Evolutionary conservation across 2,113 vertebrate genomes (phyloP), one percentile per base, ranked within the genome.

Genomic region (Pteronura brasiliensis): DNA sequence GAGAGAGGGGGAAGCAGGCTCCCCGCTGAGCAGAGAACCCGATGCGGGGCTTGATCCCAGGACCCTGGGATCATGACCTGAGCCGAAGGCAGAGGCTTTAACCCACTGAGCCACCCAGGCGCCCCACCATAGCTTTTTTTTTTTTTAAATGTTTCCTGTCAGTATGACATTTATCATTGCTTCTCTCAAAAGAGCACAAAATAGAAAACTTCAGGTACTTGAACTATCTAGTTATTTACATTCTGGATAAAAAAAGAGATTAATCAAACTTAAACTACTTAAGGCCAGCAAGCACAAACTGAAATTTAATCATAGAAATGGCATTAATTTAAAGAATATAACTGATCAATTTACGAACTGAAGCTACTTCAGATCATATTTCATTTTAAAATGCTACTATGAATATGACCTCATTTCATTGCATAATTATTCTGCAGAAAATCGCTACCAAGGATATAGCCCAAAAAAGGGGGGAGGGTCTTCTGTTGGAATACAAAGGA

Each of bases 151-250:
- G 63, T 79, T 91, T 63, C 31, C 57, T 63, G 36, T 57, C 57
- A 59, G 49, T 95, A 36, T 97, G 59, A 92, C 80, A 93, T 93
- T 80, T 87, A 89, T 86, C 42, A 71, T 15, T 74, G 29, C 65
- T 97, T 90, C 42, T 20, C 39, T 93, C 27, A 96, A 23, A 93
- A 89, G 95, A 96, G 4, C 39, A 95, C 72, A 97, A 71, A 47
- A 34, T 7, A 96, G 67, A 90, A 93, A 96, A 81, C 12, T 81
- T 91, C 17, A 55, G 6, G 31, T 88, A 71, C 27, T 61, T 82
- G 21, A 93, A 65, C 63, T 88, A 59, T 49, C 42, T 84, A 36
- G 25, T 71, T 87, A 63, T 59, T 83, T 57, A 88, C 31, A 42
- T 21, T 95, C 74, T 74, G 59, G 71, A 36, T 72, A 21, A 47